A percentile compares a stretch with the other conserved stretches of the same genome.
Evolutionary conservation across 2,113 vertebrate genomes (phyloP).

Genomic region (Microcebus tavaratra): DNA sequence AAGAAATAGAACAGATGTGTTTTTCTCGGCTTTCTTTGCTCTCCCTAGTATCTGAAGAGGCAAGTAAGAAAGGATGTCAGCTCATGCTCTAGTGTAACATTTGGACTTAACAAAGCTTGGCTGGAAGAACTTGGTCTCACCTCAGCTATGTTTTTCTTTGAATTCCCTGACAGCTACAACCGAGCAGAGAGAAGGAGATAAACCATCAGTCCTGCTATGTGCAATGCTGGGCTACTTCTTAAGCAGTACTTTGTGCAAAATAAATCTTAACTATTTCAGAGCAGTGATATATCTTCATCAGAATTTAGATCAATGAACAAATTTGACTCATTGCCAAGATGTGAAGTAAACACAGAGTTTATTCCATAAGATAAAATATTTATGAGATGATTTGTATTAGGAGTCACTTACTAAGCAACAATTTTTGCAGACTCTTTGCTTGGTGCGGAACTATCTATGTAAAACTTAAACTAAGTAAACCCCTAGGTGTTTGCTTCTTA

Average conservation of each 20-base stretch:
- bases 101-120: background rate
- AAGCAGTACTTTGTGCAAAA: background rate
- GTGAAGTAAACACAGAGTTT: background rate
- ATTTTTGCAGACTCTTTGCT: background rate
- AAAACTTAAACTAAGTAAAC: background rate
- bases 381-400: background rate
- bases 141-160: background rate
- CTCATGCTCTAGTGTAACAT: background rate
- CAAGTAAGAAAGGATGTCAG: background rate
- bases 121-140: background rate
- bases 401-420: background rate
- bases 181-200: background rate
- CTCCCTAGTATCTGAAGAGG: background rate
- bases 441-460: background rate
- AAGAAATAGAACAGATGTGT: background rate
- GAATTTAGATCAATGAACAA: background rate
- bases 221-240: background rate
- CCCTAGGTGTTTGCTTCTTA: background rate
- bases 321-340: background rate
- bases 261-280: conserved; percentile 25
- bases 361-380: background rate
- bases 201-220: background rate
- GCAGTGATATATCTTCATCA: background rate
- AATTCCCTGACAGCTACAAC: background rate
- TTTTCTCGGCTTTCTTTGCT: background rate